Percentiles rank a stretch among this genome's conserved stretches.
phyloP scores from a whole-genome alignment of 2,888 invertebrate species.

The Trypoxylon attenuatum region DNA sequence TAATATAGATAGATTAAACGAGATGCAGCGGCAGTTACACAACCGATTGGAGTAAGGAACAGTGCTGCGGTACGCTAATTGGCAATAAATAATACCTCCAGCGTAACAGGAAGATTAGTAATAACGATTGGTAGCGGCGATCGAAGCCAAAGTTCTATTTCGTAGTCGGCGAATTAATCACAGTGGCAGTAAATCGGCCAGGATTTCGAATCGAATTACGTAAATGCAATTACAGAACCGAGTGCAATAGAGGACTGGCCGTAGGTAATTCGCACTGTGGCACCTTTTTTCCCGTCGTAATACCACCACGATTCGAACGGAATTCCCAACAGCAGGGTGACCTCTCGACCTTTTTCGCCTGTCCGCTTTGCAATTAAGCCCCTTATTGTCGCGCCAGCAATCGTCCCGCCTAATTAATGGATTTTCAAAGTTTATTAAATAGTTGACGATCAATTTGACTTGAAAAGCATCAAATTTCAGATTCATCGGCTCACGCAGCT shows the following conservation, averaged over 20 bases:
- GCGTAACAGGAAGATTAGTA: constrained; percentile 44
- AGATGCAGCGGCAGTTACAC: not conserved
- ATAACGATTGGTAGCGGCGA: constrained; percentile 43
- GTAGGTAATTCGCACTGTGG: constrained; percentile 36
- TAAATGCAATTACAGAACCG: constrained; percentile 46
- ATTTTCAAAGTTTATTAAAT: constrained; percentile 29
- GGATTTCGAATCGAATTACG: constrained; percentile 56
- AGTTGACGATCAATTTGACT: not conserved
- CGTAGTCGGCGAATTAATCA: constrained; percentile 50
- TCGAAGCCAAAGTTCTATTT: constrained; percentile 45
- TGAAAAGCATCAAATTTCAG: not conserved
- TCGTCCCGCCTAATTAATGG: constrained; percentile 8
- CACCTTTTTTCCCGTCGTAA: not conserved
- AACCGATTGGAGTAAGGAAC: constrained; percentile 31
- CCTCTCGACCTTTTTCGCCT: constrained; percentile 8
- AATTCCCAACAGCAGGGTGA: not conserved
- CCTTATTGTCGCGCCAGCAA: constrained; percentile 30
- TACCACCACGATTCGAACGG: not conserved
- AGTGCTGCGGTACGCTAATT: constrained; percentile 44
- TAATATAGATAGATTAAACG: not conserved
- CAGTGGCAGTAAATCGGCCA: constrained; percentile 46
- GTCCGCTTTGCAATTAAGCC: constrained; percentile 34
- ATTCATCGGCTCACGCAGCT: no score
- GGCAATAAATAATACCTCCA: constrained; percentile 51
- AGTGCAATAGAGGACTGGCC: constrained; percentile 32